Base-by-base conservation (phyloP, 2,797 vertebrate species). In the Falco concolor region DNA sequence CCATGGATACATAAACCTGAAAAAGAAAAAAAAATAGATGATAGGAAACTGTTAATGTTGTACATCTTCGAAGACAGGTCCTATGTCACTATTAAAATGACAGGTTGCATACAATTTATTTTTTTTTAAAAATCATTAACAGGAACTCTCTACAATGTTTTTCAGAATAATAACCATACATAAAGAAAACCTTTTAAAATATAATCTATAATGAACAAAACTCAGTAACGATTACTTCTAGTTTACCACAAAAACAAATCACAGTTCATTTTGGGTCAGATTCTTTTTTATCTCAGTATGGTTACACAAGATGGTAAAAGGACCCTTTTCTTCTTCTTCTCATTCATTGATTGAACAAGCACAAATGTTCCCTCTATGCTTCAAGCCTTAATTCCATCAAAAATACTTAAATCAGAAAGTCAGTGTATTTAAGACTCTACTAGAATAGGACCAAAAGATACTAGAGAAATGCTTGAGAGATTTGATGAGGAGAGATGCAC, bases 1-100 rank as follows among this genome's bases (percentile, higher is more conserved):
- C 99, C 10, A 96, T 94, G 1, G 99, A 99, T 28, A 98, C 98
- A 53, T 98, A 99, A 34, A 99, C 98, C 99, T 99, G 96, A 6
- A 92, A 93, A 95, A 79, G 11, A 67, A 68, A 47, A 82, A 15
- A 50, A 38, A 79, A 14, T 30, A 91, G n/a, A 52, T 28, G 0
- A 70, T 5, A 70, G 63, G 42, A 82, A 76, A 72, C 30, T 36
- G 21, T 25, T 77, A 40, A 65, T 57, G 8, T 17, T 27, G 4
- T 34, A 57, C 11, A 50, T 57, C 30, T 32, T 72, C 64, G 70
- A 78, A 91, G 40, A 61, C 20, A 80, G 38, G 20, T 18, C 8
- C 22, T 53, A 14, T 36, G 11, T 60, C 44, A 67, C 32, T 56
- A 70, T 44, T 53, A 74, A 61, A 90, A 72, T 49, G 32, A 82